phyloP scores from a whole-genome alignment of 2,797 vertebrate genomes.

The Eutrigla gurnardus region DNA sequence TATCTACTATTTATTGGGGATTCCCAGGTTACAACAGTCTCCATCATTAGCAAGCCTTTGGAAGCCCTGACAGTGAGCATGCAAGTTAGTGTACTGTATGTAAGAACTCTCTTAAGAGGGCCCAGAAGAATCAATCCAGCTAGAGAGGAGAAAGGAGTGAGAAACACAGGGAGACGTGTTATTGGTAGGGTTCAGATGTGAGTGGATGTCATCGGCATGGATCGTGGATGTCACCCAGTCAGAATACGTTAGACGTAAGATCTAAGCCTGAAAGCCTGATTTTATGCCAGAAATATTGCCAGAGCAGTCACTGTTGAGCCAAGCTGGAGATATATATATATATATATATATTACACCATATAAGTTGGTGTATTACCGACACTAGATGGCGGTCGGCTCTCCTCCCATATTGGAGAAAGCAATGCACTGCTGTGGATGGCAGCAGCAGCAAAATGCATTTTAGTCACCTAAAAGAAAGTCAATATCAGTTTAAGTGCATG shows the following conservation, averaged over 20 bases:
- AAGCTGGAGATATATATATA: constrained; percentile 52
- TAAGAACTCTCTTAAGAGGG: constrained; percentile 31
- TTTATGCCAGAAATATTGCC: constrained; percentile 42
- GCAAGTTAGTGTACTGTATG: constrained; percentile 73
- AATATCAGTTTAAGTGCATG: neutral
- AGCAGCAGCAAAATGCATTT: neutral
- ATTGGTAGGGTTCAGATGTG: constrained; percentile 41
- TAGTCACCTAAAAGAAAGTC: neutral
- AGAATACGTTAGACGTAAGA: constrained; percentile 53
- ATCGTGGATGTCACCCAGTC: too few relatives aligned
- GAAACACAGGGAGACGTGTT: constrained; percentile 55
- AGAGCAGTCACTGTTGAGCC: constrained; percentile 60
- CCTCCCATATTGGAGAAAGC: neutral
- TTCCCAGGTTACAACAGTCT: constrained; percentile 33
- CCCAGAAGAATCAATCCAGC: constrained; percentile 57
- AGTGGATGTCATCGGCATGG: constrained; percentile 40
- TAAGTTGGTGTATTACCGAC: neutral
- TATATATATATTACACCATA: too few relatives aligned
- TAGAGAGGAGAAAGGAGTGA: constrained; percentile 55
- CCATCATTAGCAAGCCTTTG: constrained; percentile 46
- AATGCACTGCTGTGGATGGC: neutral
- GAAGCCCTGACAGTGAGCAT: constrained; percentile 71
- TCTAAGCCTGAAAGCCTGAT: constrained; percentile 49
- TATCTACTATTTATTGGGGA: constrained; percentile 21
- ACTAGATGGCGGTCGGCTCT: neutral